Base-by-base conservation (phyloP, 1,140 invertebrate genomes). In the Sesamia nonagrioides region DNA sequence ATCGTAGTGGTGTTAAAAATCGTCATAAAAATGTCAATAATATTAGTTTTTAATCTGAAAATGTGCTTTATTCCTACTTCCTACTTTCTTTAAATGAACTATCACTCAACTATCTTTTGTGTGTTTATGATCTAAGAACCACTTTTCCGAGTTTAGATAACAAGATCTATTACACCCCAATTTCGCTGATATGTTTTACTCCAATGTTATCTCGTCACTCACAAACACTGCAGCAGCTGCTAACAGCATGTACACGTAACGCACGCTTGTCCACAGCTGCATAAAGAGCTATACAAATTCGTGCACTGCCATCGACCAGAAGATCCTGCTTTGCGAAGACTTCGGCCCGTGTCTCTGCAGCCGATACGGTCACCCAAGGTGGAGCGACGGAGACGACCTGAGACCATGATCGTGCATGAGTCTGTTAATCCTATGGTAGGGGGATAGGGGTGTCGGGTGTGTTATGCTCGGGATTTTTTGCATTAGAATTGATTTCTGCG, bases 221-320 rank as follows among this genome's bases (percentile, higher is more conserved):
- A 27, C 37, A 40, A 4, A n/a, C 11, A 9, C 13, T 9, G 4
- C 33, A 60, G 11, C 13, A 50, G 45, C 45, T n/a, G 15, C 7
- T 60, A 60, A 60, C 21, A 6, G 58, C 54, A 56, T 60, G 58
- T 13, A 6, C 42, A 17, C 68, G 37, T 37, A 11, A 17, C 54
- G 13, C 45, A 68, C 75, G 50, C 48, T 69, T 80, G 60, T 85
- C 80, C 83, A 35, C 86, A 93, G 92, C 81, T 93, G 75, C 89
- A 92, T 86, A 86, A 84, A 75, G 92, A 94, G 84, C 80, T 92
- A 80, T 85, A 90, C 86, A 86, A 82, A 52, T 87, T 87, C 75
- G 88, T 81, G 18, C 84, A 84, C 42, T 82, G 82, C 50, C 84
- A 52, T 81, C 61, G 76, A 21, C 48, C 15, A 21, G 69, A 73